Evolutionary conservation across 2,113 vertebrate genomes (phyloP), one percentile per base, ranked within the genome.

Genomic region (Nymphicus hollandicus): DNA sequence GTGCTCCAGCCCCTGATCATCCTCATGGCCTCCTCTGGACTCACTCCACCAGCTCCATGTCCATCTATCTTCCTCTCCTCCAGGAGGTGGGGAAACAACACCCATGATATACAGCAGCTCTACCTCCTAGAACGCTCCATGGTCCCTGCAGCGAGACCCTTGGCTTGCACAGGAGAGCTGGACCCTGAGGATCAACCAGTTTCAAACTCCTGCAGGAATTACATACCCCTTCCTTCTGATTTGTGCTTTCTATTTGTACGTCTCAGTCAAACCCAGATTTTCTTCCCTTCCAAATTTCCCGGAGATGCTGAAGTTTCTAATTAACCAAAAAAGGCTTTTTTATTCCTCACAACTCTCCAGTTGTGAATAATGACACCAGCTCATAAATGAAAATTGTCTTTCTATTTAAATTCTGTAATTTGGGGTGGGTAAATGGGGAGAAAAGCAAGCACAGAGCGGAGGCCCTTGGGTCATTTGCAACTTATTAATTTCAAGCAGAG

Each of bases 401-500:
- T 96, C 97, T 97, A 83, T 97, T 97, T 98, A 97, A 97, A 98
- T 97, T 96, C 74, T 89, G 69, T 47, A 90, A 68, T 71, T 92
- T 95, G 93, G 49, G 55, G 83, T 89, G 65, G 78, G 88, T 61
- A 94, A 91, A 86, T 70, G 83, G 73, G 89, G 55, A 61, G 89
- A 97, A 95, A 96, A 86, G 73, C 93, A 96, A 89, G 92, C 88
- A 94, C 29, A 95, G 85, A 95, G 52, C 87, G 70, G 87, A 24
- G 65, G 93, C 97, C 96, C 97, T 89, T 86, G 96, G 97, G 96
- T 98, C 97, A 97, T 98, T 97, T 96, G 95, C 95, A 96, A 97
- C 93, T 97, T 97, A 98, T 96, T 98, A 97, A 98, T 98, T 98
- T 98, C 96, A 96, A 98, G 96, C 55, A 56, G 91, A 60, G 74